A percentile compares a stretch with the other conserved stretches of the same genome.
Evolutionary conservation across 2,113 vertebrate species (phyloP).

Genomic region (Malurus alboscapulatus): DNA sequence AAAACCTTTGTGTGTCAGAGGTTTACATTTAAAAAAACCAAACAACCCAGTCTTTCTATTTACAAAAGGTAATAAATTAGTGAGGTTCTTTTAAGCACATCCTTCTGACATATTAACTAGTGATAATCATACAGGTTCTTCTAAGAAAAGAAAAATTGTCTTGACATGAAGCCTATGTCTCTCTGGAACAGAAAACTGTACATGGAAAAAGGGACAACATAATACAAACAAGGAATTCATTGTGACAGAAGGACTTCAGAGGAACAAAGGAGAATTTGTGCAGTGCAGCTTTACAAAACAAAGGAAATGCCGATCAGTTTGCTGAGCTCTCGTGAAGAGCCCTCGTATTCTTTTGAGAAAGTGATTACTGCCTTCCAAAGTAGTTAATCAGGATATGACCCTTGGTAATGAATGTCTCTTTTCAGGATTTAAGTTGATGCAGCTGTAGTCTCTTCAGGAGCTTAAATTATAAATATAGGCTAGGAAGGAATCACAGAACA

Average conservation of each 20-base stretch:
- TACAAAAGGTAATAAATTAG: constrained; percentile 36
- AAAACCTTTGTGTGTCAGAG: constrained; percentile 10
- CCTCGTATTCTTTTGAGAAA: not conserved
- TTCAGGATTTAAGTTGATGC: constrained; percentile 12
- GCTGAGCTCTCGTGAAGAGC: not conserved
- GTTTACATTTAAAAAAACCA: not conserved
- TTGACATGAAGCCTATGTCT: not conserved
- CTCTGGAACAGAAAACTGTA: not conserved
- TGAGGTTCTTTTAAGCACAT: constrained; percentile 8
- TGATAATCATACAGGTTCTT: not conserved
- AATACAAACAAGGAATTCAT: not conserved
- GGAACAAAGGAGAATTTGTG: not conserved
- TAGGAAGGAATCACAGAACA: not conserved
- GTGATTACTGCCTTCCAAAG: constrained; percentile 19
- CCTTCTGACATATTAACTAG: not conserved
- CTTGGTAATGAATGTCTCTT: constrained; percentile 1
- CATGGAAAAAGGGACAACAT: not conserved
- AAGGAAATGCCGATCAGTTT: not conserved
- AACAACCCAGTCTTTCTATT: not conserved
- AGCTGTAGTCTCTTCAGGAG: constrained; percentile 24
- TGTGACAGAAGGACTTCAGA: not conserved
- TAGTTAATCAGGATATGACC: constrained; percentile 43
- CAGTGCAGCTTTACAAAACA: not conserved
- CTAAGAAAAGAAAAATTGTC: not conserved
- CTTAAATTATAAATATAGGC: not conserved